A percentile compares a stretch with the other conserved stretches of the same genome.
These are phyloP conservation scores for Thera obeliscata DNA, from an alignment of 2,888 invertebrate species.

Conservation along the genomic window DNA sequence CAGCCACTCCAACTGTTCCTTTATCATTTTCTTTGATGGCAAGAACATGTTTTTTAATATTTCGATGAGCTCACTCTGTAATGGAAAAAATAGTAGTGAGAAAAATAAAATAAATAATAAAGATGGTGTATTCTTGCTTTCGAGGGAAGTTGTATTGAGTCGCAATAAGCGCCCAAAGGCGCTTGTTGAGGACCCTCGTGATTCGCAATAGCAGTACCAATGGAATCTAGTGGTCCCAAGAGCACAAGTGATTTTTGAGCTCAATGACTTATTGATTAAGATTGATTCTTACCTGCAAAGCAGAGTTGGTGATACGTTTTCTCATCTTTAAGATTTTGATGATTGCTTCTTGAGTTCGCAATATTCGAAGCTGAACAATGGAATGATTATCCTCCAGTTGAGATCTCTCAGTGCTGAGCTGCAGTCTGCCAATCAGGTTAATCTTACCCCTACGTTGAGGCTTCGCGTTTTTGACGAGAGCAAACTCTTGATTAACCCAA, in stretches of 20 bases:
- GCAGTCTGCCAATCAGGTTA: slow-evolving; percentile 97
- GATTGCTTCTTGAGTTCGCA: slow-evolving; percentile 97
- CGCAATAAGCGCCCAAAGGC: neutral
- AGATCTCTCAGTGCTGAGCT: slow-evolving; percentile 96
- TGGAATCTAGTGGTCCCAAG: too few species aligned
- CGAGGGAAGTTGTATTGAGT: too few species aligned
- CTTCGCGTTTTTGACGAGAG: slow-evolving; percentile 96
- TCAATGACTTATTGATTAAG: neutral
- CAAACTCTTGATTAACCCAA: slow-evolving; percentile 99
- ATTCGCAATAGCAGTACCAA: too few species aligned
- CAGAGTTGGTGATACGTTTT: slow-evolving; percentile 96
- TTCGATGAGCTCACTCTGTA: slow-evolving; percentile 96
- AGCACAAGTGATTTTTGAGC: too few species aligned
- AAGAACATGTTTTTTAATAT: slow-evolving; percentile 99
- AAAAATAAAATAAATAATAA: neutral
- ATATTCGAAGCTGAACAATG: slow-evolving; percentile 97
- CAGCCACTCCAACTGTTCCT: slow-evolving; percentile 99
- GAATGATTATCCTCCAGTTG: slow-evolving; percentile 99
- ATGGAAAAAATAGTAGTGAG: slow-evolving; percentile 37
- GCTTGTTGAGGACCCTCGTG: too few species aligned
- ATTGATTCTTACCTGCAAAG: slow-evolving; percentile 88
- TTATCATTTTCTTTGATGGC: slow-evolving; percentile 99
- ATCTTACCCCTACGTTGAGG: slow-evolving; percentile 97
- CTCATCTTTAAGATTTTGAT: slow-evolving; percentile 99
- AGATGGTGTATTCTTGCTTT: neutral